These are phyloP conservation scores for Plectus sambesii DNA, from an alignment of 1,140 invertebrate species.

Conservation along the genomic window DNA sequence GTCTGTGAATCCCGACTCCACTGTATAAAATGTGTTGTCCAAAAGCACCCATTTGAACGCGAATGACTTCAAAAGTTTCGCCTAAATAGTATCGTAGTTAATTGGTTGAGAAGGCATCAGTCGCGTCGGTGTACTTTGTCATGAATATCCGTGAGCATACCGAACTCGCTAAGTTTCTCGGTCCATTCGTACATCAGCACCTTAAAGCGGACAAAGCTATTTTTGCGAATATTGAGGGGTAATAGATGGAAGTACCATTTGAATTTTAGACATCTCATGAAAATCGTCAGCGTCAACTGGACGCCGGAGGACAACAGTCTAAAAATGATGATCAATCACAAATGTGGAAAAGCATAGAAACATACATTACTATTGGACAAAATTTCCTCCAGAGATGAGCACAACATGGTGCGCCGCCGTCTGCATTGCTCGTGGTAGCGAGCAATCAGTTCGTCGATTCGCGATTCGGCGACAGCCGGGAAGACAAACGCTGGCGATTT, in stretches of 20 bases:
- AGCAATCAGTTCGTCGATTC: too few relatives aligned
- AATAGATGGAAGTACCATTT: constrained; percentile 20
- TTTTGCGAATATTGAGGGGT: not conserved
- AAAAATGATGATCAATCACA: constrained; percentile 8
- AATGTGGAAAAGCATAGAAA: not conserved
- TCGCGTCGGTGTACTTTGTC: constrained; percentile 30
- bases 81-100: constrained; percentile 17
- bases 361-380: constrained; percentile 20
- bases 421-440: constrained; percentile 31
- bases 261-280: constrained; percentile 13
- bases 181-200: constrained; percentile 35
- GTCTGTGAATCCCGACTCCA: constrained; percentile 29
- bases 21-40: constrained; percentile 39
- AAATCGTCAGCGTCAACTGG: constrained; percentile 30
- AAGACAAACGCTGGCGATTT: too few relatives aligned
- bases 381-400: constrained; percentile 36
- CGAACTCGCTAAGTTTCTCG: constrained; percentile 27
- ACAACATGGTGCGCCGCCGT: constrained; percentile 34
- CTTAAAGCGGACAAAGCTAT: constrained; percentile 6
- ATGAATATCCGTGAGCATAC: constrained; percentile 18
- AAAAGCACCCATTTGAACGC: constrained; percentile 31
- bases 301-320: constrained; percentile 23
- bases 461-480: too few relatives aligned
- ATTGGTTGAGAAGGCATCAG: constrained; percentile 2
- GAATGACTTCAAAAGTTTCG: constrained; percentile 31